Evolutionary conservation across 2,888 invertebrate genomes (phyloP), one percentile per base, ranked within the genome.

Genomic region (Parapristionchus giblindavisi): DNA sequence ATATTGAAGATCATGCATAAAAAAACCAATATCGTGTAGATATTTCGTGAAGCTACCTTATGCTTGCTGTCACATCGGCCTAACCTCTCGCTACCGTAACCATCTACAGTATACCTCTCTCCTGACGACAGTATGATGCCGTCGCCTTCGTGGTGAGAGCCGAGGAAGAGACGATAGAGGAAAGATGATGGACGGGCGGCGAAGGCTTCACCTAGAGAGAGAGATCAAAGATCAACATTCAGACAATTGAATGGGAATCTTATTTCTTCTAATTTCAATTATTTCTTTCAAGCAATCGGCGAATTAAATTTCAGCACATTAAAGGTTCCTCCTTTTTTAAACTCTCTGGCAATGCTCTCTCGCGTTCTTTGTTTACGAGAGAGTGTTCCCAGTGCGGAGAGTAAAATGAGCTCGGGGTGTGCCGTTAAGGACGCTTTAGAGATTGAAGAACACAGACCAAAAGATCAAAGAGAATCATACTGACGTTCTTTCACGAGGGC

Each of bases 41-140:
- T n/a, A n/a, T 56, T 29, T 24, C 52, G 21, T 52, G 24, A 24
- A 4, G 17, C 32, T 61, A 61, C 61, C 38, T 36, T 61, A 61
- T 14, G 24, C 63, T 43, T 21, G 21, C 29, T 4, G 3, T 36
- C 63, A 43, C 17, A 27, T 43, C 43, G 21, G 40, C 40, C 11
- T 43, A 8, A 43, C 11, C 43, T 43, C 8, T 43, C 8, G 17
- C 17, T 43, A 43, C 43, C 8, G 56, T 56, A 24, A n/a, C 27
- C 56, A n/a, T 48, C 48, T 48, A 11, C 21, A 48, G 11, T 21
- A 21, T 56, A 52, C 68, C 68, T 74, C 34, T 51, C 74, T 6
- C 80, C 79, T 14, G 77, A 65, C 8, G 75, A 71, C 63, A 83
- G 77, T 66, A 84, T 81, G 61, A 83, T 83, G 14, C 83, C 83